Evolutionary conservation across 2,113 vertebrate species (phyloP).

Genomic region (Riparia riparia): DNA sequence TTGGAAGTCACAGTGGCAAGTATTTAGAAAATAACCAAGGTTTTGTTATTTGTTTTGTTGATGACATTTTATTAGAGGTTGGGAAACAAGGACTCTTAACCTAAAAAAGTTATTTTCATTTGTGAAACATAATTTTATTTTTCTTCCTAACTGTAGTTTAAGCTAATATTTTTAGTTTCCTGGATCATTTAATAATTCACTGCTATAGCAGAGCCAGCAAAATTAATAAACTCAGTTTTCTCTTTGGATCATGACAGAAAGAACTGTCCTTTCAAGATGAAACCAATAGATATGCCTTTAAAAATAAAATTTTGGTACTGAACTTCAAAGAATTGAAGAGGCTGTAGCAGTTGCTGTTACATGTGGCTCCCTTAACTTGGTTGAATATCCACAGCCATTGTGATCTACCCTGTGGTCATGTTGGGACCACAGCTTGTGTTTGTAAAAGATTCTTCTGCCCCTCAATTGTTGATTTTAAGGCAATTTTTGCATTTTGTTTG

Average conservation of each 20-base stretch:
- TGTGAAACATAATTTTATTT: background rate
- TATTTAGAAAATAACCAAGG: background rate
- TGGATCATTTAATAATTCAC: background rate
- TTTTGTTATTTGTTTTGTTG: background rate
- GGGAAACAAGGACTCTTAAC: background rate
- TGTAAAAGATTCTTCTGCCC: background rate
- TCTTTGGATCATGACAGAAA: background rate
- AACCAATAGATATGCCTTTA: background rate
- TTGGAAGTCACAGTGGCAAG: conserved; percentile 31
- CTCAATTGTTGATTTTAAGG: background rate
- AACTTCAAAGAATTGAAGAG: background rate
- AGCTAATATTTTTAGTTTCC: background rate
- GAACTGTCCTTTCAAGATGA: background rate
- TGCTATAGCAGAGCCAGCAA: background rate
- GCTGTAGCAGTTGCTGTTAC: background rate
- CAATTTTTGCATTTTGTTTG: background rate
- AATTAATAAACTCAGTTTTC: background rate
- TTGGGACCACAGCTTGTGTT: background rate
- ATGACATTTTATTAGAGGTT: background rate
- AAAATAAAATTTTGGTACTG: background rate
- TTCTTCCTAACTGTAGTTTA: background rate
- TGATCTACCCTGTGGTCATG: background rate
- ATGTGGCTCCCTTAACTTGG: background rate
- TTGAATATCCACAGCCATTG: rapidly evolving
- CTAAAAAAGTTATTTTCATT: background rate